Evolutionary conservation across 2,113 vertebrate genomes (phyloP), one percentile per base, ranked within the genome.

Genomic region (Engystomops pustulosus): DNA sequence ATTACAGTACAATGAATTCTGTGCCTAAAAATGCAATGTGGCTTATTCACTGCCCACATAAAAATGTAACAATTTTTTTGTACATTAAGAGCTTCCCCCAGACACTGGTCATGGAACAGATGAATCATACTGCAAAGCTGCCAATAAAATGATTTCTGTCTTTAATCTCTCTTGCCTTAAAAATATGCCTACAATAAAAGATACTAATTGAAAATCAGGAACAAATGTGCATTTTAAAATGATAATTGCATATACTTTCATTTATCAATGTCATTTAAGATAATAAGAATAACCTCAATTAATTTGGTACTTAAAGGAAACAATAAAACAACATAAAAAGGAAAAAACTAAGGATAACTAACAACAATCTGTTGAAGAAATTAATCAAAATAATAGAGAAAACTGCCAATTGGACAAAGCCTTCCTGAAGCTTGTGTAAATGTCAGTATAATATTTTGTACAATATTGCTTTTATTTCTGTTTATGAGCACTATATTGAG

Each of bases 31-130:
- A 41, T 41, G 8, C 8, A 41, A 41, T 41, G 18, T 69, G 6
- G 20, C 30, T 15, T 82, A 49, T 53, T 82, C 20, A 32, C n/a
- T 72, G 25, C 80, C 80, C 68, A 82, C 80, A 70, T 72, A 44
- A 51, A 45, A 44, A 44, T 65, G 6, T 25, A 58, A 38, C 23
- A 20, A 14, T 0, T 72, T 72, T 70, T 71, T 72, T 71, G 80
- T 82, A 71, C 34, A 72, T 55, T 70, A 6, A 81, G 51, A 25
- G 47, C 60, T 80, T 27, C 67, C 65, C 47, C 65, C 67, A 81
- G 62, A 81, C n/a, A 36, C 47, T 81, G 79, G 67, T 81, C 49
- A 58, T 60, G 68, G 80, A 82, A 82, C 67, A 72, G 58, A 82
- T 82, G 80, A 82, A 71, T 82, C 80, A 82, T 82, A 11, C 49